These are phyloP conservation scores for Laticauda laticaudata DNA, from an alignment of 2,113 vertebrate species.

Conservation along the genomic window DNA sequence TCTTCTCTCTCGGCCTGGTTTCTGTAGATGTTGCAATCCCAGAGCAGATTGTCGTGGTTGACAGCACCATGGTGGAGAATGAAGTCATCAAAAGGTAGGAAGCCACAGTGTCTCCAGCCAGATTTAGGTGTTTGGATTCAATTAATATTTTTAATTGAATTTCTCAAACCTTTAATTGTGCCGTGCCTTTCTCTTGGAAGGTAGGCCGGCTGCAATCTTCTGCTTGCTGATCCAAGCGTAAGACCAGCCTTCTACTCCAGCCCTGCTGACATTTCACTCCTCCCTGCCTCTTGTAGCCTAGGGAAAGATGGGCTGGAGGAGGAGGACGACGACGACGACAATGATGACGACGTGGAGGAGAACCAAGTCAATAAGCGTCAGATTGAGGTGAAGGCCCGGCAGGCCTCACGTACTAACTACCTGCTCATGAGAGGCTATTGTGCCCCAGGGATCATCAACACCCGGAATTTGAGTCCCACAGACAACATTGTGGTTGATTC, in stretches of 20 bases:
- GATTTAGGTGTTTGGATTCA: background rate
- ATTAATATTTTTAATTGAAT: background rate
- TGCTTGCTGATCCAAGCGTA: rapidly evolving
- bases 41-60: conserved; percentile 92
- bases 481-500: conserved; percentile 93
- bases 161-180: background rate
- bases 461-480: conserved; percentile 81
- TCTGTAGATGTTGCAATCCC: conserved; percentile 83
- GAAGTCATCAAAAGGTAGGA: conserved; percentile 81
- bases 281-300: conserved; percentile 65
- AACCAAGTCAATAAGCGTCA: conserved; percentile 69
- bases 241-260: background rate
- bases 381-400: conserved; percentile 82
- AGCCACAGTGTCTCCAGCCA: background rate
- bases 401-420: conserved; percentile 95
- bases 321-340: conserved; percentile 79
- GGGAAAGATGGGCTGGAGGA: conserved; percentile 79
- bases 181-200: background rate
- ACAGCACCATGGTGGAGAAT: conserved; percentile 87
- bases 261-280: background rate
- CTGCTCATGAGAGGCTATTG: conserved; percentile 91
- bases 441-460: conserved; percentile 82
- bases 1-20: conserved; percentile 85
- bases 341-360: conserved; percentile 79
- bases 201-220: background rate